Conservation (phyloP, 1,140 invertebrate species). For the Atopsyche davidsoni region DNA sequence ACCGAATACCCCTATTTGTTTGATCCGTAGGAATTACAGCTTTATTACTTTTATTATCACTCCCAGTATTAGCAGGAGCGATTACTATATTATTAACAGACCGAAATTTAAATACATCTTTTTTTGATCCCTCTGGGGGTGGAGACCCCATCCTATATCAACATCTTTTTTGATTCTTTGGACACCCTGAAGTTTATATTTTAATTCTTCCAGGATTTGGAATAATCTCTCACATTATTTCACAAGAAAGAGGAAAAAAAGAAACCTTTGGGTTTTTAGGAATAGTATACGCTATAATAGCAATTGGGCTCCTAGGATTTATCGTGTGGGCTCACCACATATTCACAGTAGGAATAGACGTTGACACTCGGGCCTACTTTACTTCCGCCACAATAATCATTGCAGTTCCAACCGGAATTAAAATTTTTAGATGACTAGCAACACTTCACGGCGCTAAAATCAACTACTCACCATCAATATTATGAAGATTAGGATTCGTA, state of each 20-base stretch:
- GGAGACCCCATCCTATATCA: conserved; percentile 68
- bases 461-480: conserved; percentile 47
- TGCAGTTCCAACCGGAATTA: conserved; percentile 59
- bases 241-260: conserved; percentile 52
- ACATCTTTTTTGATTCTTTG: conserved; percentile 77
- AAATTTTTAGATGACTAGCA: conserved; percentile 62
- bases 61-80: conserved; percentile 66
- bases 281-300: conserved; percentile 59
- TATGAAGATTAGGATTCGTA: conserved; percentile 65
- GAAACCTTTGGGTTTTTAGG: conserved; percentile 53
- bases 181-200: conserved; percentile 74
- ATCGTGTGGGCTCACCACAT: conserved; percentile 67
- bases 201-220: conserved; percentile 60
- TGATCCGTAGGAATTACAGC: conserved; percentile 65
- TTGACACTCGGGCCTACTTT: conserved; percentile 68
- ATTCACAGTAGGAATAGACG: conserved; percentile 68
- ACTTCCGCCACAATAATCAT: conserved; percentile 69
- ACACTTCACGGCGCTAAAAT: conserved; percentile 51
- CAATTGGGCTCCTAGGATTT: conserved; percentile 61
- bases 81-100: conserved; percentile 68
- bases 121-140: conserved; percentile 61
- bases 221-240: conserved; percentile 60
- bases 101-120: conserved; percentile 64
- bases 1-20: conserved; percentile 53
- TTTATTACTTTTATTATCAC: conserved; percentile 56